A percentile compares a stretch with the other conserved stretches of the same genome.
phyloP scores from a whole-genome alignment of 2,888 invertebrate species.

The Aphodius granarius region DNA sequence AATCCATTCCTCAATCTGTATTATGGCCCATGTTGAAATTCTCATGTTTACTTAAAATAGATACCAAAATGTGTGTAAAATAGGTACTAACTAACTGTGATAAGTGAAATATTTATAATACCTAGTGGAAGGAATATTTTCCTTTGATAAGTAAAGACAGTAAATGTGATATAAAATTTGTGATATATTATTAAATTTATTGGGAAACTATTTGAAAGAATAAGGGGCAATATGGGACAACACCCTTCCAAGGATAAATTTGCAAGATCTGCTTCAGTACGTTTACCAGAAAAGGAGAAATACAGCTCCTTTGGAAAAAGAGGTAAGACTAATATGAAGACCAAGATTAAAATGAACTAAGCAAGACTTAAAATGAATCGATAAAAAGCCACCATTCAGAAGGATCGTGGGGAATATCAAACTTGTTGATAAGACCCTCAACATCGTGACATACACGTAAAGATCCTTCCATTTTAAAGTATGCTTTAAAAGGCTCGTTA shows the following conservation, averaged over 20 bases:
- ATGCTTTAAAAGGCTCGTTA: no score
- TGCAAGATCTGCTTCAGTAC: slow-evolving; percentile 66
- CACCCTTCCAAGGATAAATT: slow-evolving; percentile 78
- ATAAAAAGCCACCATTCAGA: no score
- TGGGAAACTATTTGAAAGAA: slow-evolving; percentile 7
- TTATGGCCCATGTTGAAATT: neutral
- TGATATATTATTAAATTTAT: slow-evolving; percentile 18
- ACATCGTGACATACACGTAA: no score
- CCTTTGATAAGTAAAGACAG: neutral
- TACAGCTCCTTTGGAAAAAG: slow-evolving; percentile 70
- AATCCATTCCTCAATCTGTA: neutral
- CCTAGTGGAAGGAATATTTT: neutral
- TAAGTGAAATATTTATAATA: no score
- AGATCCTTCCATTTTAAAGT: no score
- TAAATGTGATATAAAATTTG: slow-evolving; percentile 27
- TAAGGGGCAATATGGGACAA: slow-evolving; percentile 77
- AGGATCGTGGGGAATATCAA: no score
- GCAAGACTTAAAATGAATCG: neutral
- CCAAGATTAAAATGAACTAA: neutral
- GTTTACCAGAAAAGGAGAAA: slow-evolving; percentile 65
- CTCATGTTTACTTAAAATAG: neutral
- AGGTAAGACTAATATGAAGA: slow-evolving; percentile 55
- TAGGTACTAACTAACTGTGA: neutral
- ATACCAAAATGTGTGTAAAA: neutral
- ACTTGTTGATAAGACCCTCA: no score